Base-by-base conservation (phyloP, 2,888 invertebrate genomes). In the Eristalis tenax region DNA sequence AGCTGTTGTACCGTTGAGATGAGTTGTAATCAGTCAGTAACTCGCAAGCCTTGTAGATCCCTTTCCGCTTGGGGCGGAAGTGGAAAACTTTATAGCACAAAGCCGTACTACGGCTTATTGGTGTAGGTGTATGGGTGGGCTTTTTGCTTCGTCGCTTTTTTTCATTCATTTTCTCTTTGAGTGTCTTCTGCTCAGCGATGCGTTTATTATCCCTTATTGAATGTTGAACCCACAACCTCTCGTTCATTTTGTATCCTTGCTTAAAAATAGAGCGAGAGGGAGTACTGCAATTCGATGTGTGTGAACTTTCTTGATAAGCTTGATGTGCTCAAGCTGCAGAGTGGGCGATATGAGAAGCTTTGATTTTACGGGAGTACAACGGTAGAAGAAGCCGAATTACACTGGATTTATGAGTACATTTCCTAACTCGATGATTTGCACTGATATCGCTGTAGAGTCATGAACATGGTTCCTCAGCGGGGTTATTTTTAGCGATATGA, bases 181-280 rank as follows among this genome's bases (percentile, higher is more conserved):
- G 26, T 40, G 32, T 40, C 71, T 79, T 66, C 59, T 81, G 76
- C 65, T 81, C 71, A 73, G 15, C 75, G 80, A 84, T 75, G 80
- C 80, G 80, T 84, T 75, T 80, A 84, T 84, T 70, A 83, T 80
- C 83, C 79, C 61, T 84, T 75, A 80, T 76, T 75, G 80, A 84
- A 80, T 66, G 70, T 65, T 74, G 75, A 71, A 71, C 71, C 71
- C 71, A 80, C 75, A 84, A 71, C 65, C 66, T 75, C 66, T 66
- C n/a, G 11, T 28, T 32, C 78, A 64, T 50, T 2, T 50, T 8
- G 50, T 18, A 50, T 8, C 50, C 50, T 15, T 5, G n/a, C 5
- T 43, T n/a, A 43, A 43, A 18, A 18, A 50, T n/a, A 50, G 43
- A 4, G 18, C 4, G 18, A 50, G 28, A 3, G 5, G 4, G 70